phyloP scores from a whole-genome alignment of 2,888 invertebrate genomes.

The Drosophila eohydei region DNA sequence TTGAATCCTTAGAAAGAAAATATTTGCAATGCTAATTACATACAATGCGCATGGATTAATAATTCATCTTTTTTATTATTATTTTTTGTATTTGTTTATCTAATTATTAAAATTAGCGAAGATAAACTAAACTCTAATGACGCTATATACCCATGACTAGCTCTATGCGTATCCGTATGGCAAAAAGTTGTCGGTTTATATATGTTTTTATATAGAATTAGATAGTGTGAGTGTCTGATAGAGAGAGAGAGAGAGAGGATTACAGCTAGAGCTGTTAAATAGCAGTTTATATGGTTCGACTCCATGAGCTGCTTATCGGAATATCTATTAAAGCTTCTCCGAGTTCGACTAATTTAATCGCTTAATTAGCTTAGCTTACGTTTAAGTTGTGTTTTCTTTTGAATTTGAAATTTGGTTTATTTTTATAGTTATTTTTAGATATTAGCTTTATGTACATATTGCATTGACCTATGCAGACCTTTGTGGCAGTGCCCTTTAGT shows the following conservation, averaged over 20 bases:
- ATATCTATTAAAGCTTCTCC: constrained; percentile 62
- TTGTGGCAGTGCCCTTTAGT: constrained; percentile 70
- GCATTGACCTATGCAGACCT: constrained; percentile 42
- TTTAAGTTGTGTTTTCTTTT: constrained; percentile 3
- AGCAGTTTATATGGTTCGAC: constrained; percentile 20
- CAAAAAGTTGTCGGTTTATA: constrained; percentile 25
- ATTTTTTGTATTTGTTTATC: neutral
- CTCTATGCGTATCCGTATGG: constrained; percentile 21
- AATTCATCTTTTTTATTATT: neutral
- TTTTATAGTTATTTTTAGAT: constrained; percentile 9
- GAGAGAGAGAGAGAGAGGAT: neutral
- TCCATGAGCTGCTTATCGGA: constrained; percentile 40
- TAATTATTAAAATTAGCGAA: constrained; percentile 53
- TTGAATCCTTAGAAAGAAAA: constrained; percentile 53
- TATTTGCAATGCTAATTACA: constrained; percentile 59
- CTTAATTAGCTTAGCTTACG: constrained; percentile 25
- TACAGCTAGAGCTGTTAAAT: constrained; percentile 26
- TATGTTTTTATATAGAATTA: constrained; percentile 1
- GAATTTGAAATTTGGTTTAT: constrained; percentile 13
- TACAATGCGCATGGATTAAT: constrained; percentile 40
- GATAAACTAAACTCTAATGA: constrained; percentile 58
- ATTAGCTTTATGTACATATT: constrained; percentile 52
- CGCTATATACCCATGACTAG: constrained; percentile 28
- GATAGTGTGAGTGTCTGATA: neutral
- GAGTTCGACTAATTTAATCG: constrained; percentile 13